Evolutionary conservation across 2,113 vertebrate species (phyloP), one percentile per base, ranked within the genome.

Genomic region (Butastur rufipennis): DNA sequence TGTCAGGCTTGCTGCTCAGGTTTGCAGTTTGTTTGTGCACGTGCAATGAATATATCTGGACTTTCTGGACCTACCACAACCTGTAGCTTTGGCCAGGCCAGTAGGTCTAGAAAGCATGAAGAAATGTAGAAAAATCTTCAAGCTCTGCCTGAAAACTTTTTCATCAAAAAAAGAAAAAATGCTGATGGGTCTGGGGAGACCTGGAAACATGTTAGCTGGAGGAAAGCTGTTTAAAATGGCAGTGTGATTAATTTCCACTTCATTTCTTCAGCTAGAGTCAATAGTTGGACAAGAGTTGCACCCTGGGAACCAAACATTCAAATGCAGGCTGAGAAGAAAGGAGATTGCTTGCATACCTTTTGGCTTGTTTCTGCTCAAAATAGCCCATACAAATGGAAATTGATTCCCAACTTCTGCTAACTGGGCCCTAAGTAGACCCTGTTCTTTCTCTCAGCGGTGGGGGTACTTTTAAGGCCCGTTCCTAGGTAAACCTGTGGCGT

Each of bases 191-290:
- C 21, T 77, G 31, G 34, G 79, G 27, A 91, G 89, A 61, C 47
- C 42, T 94, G 84, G 67, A 56, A 83, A 31, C n/a, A 23, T 3
- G 0, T 31, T 38, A 55, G 82, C 71, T 74, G 55, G 61, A 81
- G 43, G 32, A 63, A 89, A 47, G 32, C 63, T 56, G 50, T 93
- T 93, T 42, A 34, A 84, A 91, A 95, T 86, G 77, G 75, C 72
- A 47, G 3, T 6, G 43, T 80, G 85, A 77, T 92, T 83, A 50
- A 78, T 95, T 94, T 93, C 67, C 86, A 66, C 63, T 90, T 83
- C 16, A 31, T 93, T 96, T 96, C 65, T 90, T 70, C 52, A 81
- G 82, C 43, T 63, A 6, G 34, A 86, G 75, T 78, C 85, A 82
- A 34, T 78, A 43, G 68, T 29, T 74, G 55, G 52, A 26, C n/a